Percentiles rank a stretch among this genome's conserved stretches.
phyloP scores from a whole-genome alignment of 2,888 invertebrate genomes.

The Lithophane leautieri region DNA sequence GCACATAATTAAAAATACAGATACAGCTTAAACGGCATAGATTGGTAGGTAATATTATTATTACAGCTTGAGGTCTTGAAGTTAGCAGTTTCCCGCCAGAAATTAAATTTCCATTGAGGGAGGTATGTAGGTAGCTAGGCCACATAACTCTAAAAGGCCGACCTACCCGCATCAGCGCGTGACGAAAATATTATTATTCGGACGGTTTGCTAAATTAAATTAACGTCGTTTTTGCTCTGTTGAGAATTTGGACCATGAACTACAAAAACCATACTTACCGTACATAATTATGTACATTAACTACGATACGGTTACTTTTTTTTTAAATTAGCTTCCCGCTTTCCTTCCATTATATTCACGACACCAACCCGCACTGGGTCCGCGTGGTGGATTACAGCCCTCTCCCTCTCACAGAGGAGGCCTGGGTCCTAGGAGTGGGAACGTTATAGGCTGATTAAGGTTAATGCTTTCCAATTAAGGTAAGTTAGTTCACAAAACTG shows the following conservation, averaged over 20 bases:
- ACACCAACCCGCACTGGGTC: too few species aligned
- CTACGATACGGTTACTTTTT: background rate
- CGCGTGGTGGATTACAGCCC: too few species aligned
- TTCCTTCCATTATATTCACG: too few species aligned
- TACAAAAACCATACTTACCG: background rate
- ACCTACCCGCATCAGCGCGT: slow-evolving; percentile 32
- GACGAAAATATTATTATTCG: slow-evolving; percentile 13
- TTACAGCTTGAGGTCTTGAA: background rate
- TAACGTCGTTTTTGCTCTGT: slow-evolving; percentile 19
- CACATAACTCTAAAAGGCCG: background rate
- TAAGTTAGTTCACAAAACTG: background rate
- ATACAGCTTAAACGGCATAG: too few species aligned
- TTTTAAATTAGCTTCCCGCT: background rate
- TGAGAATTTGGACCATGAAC: background rate
- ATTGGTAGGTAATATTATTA: background rate
- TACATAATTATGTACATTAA: background rate
- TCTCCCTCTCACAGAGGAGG: too few species aligned
- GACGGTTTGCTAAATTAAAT: slow-evolving; percentile 35
- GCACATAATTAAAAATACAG: background rate
- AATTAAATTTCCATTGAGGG: background rate
- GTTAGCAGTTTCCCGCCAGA: background rate
- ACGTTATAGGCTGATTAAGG: too few species aligned
- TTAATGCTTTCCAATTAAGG: background rate
- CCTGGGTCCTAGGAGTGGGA: too few species aligned
- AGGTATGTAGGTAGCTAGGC: background rate